Percentiles rank a stretch among this genome's conserved stretches.
phyloP scores from a whole-genome alignment of 1,140 invertebrate genomes.

The Steinernema khuongi region DNA sequence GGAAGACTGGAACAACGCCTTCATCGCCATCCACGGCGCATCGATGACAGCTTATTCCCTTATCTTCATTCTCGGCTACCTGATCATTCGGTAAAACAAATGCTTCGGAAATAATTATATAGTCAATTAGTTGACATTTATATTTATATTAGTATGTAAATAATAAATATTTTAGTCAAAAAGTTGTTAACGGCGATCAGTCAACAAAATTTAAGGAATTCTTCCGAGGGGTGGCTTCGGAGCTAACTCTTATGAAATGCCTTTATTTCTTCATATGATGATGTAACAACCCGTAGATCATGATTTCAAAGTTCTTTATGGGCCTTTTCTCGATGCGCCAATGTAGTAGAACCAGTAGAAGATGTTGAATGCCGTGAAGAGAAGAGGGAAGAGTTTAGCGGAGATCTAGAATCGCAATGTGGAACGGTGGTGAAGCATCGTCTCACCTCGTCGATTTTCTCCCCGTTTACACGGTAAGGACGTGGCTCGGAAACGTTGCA shows the following conservation, averaged over 20 bases:
- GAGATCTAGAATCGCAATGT: conserved; percentile 47
- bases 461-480: conserved; percentile 43
- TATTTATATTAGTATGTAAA: conserved; percentile 6
- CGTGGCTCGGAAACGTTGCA: conserved; percentile 7
- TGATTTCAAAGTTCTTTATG: neutral
- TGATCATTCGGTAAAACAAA: conserved; percentile 13
- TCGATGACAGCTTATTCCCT: conserved; percentile 19
- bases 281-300: too few species aligned
- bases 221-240: neutral
- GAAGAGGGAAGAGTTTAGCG: conserved; percentile 53
- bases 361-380: conserved; percentile 56
- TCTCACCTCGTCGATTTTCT: conserved; percentile 54
- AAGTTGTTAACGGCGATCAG: neutral
- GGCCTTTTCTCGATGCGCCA: conserved; percentile 43
- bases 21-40: conserved; percentile 25
- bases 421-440: neutral
- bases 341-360: conserved; percentile 59
- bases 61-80: conserved; percentile 25
- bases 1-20: conserved; percentile 24
- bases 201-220: neutral
- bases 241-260: too few species aligned
- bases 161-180: neutral
- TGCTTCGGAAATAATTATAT: conserved; percentile 20
- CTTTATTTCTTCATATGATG: too few species aligned
- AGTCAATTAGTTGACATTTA: neutral